phyloP scores from a whole-genome alignment of 2,888 invertebrate species.

The Clivina fossor region DNA sequence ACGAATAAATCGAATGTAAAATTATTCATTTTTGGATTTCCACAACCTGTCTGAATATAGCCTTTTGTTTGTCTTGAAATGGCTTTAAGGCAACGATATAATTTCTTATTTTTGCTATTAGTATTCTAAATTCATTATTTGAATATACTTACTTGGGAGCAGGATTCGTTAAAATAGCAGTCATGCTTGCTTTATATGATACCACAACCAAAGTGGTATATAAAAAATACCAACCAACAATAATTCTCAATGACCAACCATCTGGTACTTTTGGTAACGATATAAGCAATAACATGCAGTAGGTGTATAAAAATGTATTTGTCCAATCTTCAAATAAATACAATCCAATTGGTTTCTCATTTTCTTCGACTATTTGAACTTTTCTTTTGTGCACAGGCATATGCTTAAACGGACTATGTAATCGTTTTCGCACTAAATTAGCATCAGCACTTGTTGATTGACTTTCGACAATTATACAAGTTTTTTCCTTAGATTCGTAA shows the following conservation, averaged over 20 bases:
- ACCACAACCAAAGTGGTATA: conserved; percentile 80
- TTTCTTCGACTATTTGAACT: conserved; percentile 43
- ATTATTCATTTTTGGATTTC: too few species aligned
- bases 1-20: too few species aligned
- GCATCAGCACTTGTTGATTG: conserved; percentile 7
- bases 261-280: conserved; percentile 75
- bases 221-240: conserved; percentile 87
- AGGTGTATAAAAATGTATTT: conserved; percentile 77
- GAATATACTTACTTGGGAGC: conserved; percentile 63
- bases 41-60: too few species aligned
- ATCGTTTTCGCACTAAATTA: conserved; percentile 9
- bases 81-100: too few species aligned
- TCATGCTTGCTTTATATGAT: conserved; percentile 81
- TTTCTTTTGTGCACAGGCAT: conserved; percentile 42
- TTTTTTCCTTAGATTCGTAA: conserved; percentile 39
- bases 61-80: too few species aligned
- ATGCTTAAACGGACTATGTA: conserved; percentile 11
- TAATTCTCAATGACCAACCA: conserved; percentile 77
- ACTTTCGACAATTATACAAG: conserved; percentile 14
- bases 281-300: conserved; percentile 78
- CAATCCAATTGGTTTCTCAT: conserved; percentile 55
- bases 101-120: too few species aligned
- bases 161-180: conserved; percentile 80
- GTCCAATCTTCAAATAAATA: conserved; percentile 72
- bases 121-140: too few species aligned